phyloP scores from a whole-genome alignment of 2,113 vertebrate genomes.

The Ophiodon elongatus region DNA sequence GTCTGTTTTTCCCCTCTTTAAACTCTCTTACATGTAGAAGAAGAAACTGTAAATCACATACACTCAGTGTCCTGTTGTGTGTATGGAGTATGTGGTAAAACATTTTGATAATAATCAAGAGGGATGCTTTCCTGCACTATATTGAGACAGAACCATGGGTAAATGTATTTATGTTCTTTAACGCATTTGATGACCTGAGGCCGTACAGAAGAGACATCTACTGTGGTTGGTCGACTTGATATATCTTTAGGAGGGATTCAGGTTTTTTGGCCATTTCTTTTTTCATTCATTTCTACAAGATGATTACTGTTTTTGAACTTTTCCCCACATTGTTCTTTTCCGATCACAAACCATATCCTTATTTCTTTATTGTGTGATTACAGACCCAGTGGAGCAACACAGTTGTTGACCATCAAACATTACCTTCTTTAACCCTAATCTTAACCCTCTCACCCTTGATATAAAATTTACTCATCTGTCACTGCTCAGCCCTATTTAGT shows the following conservation, averaged over 20 bases:
- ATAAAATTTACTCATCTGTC: slow-evolving; percentile 20
- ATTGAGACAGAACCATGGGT: background rate
- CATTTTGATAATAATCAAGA: slow-evolving; percentile 5
- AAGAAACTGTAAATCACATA: background rate
- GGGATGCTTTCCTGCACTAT: background rate
- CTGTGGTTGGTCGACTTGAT: background rate
- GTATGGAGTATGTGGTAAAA: background rate
- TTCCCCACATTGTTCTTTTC: background rate
- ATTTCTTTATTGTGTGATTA: background rate
- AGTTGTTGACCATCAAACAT: background rate
- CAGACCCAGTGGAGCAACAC: background rate
- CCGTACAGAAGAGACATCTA: background rate
- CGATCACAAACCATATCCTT: background rate
- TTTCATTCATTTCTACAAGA: background rate
- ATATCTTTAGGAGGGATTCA: background rate
- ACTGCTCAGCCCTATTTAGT: slow-evolving; percentile 13
- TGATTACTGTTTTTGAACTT: background rate
- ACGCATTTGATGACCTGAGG: background rate
- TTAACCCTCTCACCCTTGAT: slow-evolving; percentile 36
- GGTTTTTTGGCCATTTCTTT: background rate
- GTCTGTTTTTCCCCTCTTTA: background rate
- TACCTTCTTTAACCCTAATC: slow-evolving; percentile 1
- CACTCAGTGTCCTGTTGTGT: background rate
- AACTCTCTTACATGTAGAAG: background rate
- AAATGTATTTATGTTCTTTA: background rate